Percentiles rank a stretch among this genome's conserved stretches.
These are phyloP conservation scores for Nyctereutes procyonoides DNA, from an alignment of 2,113 vertebrate genomes.

Conservation along the genomic window DNA sequence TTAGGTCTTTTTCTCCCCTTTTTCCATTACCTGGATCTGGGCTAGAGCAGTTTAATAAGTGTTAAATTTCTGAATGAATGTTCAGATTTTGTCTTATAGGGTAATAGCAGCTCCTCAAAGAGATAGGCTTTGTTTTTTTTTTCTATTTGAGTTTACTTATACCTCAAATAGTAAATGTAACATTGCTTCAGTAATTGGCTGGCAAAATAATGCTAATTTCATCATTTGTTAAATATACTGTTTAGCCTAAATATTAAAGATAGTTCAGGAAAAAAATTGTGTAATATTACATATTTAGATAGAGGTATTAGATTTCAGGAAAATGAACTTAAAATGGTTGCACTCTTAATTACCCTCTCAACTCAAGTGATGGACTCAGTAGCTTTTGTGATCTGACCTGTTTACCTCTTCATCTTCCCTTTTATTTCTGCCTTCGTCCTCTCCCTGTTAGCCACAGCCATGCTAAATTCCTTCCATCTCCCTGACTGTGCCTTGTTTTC, in stretches of 20 bases:
- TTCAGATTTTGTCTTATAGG: background rate
- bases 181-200: background rate
- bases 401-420: fast-evolving
- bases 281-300: background rate
- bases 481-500: fast-evolving
- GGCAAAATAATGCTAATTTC: background rate
- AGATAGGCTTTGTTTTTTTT: background rate
- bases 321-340: background rate
- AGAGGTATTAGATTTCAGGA: background rate
- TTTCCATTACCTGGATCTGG: background rate
- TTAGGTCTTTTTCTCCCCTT: background rate
- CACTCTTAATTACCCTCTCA: fast-evolving
- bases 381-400: background rate
- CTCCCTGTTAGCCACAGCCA: fast-evolving
- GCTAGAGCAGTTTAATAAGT: background rate
- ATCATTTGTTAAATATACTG: background rate
- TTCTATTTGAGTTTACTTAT: background rate
- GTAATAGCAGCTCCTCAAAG: background rate
- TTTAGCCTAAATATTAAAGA: background rate
- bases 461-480: fast-evolving
- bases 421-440: fast-evolving
- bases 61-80: background rate
- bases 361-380: fast-evolving
- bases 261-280: background rate
- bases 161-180: background rate